Conservation (phyloP, 2,113 vertebrate species). For the Anarhynchus alexandrinus region DNA sequence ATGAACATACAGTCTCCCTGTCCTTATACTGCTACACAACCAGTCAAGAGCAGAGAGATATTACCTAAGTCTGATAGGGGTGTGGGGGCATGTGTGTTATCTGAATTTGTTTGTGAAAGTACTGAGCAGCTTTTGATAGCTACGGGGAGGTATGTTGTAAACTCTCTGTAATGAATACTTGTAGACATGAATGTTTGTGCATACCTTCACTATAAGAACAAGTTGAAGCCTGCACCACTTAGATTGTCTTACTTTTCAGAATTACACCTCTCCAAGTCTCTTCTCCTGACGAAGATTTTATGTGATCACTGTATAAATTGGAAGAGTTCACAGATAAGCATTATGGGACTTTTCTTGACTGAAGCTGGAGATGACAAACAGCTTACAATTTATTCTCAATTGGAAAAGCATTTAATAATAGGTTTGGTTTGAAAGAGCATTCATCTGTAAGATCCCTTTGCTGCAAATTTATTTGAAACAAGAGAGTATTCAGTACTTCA, state of each 20-base stretch:
- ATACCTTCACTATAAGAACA: constrained; percentile 62
- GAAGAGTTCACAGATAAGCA: neutral
- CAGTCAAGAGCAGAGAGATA: neutral
- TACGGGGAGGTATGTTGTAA: constrained; percentile 62
- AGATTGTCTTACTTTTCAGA: constrained; percentile 54
- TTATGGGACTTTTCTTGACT: neutral
- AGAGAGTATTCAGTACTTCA: neutral
- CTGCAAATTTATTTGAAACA: neutral
- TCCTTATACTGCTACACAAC: neutral
- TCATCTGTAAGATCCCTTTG: neutral
- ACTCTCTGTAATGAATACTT: constrained; percentile 65
- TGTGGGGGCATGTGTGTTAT: neutral
- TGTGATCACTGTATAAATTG: neutral
- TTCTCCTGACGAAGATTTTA: constrained; percentile 14
- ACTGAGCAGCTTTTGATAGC: constrained; percentile 59
- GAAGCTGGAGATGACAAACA: neutral
- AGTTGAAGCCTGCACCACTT: constrained; percentile 53
- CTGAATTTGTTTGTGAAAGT: constrained; percentile 59
- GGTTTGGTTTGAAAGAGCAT: neutral
- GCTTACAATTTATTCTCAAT: neutral
- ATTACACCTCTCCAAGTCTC: constrained; percentile 46
- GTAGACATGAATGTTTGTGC: constrained; percentile 70
- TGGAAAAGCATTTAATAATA: neutral
- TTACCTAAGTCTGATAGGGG: neutral
- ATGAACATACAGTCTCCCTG: neutral